A percentile compares a stretch with the other conserved stretches of the same genome.
phyloP scores from a whole-genome alignment of 1,140 invertebrate genomes.

The Laupala kohalensis region DNA sequence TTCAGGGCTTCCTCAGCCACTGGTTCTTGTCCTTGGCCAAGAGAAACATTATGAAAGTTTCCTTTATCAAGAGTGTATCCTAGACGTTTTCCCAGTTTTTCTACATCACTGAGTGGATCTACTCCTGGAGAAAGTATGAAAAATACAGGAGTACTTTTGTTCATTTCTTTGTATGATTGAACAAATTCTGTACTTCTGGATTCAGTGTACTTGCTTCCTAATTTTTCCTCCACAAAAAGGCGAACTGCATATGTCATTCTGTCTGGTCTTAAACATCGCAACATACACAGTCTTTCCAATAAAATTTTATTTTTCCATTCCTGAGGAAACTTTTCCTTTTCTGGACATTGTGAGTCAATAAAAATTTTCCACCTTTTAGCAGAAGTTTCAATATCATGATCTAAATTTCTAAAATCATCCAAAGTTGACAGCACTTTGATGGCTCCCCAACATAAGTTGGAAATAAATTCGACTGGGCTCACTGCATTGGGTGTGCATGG shows the following conservation, averaged over 20 bases:
- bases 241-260: constrained; percentile 56
- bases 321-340: constrained; percentile 86
- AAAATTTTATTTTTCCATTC: constrained; percentile 92
- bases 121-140: constrained; percentile 93
- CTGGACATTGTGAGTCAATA: constrained; percentile 78
- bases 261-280: constrained; percentile 54
- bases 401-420: constrained; percentile 73
- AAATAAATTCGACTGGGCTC: constrained; percentile 75
- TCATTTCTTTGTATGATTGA: constrained; percentile 77
- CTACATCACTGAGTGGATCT: constrained; percentile 81
- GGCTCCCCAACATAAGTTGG: constrained; percentile 74
- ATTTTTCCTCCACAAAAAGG: constrained; percentile 70
- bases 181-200: constrained; percentile 62
- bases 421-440: constrained; percentile 64
- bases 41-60: constrained; percentile 85
- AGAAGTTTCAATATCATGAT: constrained; percentile 85
- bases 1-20: constrained; percentile 80
- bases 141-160: constrained; percentile 73
- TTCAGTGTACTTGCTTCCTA: constrained; percentile 73
- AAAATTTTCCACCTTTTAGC: constrained; percentile 87
- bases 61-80: constrained; percentile 67
- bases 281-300: constrained; percentile 80
- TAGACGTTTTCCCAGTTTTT: constrained; percentile 59
- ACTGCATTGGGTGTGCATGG: constrained; percentile 46
- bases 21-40: constrained; percentile 84